Evolutionary conservation across 2,113 vertebrate species (phyloP).

Genomic region (Pelmatolapia mariae): DNA sequence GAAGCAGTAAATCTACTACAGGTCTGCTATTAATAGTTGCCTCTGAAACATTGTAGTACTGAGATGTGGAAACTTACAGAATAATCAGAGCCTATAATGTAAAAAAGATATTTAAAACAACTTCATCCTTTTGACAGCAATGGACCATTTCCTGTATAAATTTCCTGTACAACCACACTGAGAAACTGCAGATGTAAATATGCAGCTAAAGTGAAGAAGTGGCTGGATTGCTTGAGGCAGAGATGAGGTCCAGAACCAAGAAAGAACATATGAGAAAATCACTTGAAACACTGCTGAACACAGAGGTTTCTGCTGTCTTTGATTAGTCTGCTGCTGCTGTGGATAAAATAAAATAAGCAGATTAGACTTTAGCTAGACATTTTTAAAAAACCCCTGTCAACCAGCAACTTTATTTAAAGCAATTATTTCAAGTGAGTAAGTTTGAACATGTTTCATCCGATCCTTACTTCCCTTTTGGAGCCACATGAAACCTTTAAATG

Average conservation of each 20-base stretch:
- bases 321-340: neutral
- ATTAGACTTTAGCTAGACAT: neutral
- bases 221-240: neutral
- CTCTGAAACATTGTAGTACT: neutral
- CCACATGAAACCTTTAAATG: neutral
- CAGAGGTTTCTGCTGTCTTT: neutral
- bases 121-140: neutral
- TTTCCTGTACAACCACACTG: neutral
- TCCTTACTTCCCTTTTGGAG: neutral
- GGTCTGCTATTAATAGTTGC: neutral
- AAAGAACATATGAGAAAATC: neutral
- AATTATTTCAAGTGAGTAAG: neutral
- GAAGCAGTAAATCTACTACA: neutral
- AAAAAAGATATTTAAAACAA: neutral
- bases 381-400: neutral
- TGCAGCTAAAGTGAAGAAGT: neutral
- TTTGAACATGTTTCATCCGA: neutral
- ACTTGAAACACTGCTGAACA: neutral
- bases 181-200: neutral
- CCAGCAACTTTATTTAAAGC: neutral
- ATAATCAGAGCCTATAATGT: neutral
- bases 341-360: neutral
- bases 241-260: neutral
- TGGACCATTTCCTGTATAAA: neutral
- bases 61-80: neutral